These are phyloP conservation scores for Montifringilla adamsi DNA, from an alignment of 2,113 vertebrate genomes.

Conservation along the genomic window DNA sequence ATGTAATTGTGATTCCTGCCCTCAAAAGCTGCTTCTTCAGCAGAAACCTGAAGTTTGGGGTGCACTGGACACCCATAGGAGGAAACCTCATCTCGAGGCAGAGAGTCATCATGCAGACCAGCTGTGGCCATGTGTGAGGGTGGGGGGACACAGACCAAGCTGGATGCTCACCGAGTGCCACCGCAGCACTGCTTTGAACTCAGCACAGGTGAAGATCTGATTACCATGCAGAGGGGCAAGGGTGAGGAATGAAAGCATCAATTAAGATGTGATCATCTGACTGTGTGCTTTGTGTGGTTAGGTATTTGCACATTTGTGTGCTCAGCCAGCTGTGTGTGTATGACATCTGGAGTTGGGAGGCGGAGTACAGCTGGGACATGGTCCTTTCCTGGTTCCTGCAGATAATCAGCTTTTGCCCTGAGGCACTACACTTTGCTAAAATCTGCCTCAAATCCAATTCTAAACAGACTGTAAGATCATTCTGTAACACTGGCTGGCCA, in stretches of 20 bases:
- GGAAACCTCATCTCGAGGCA: accelerated
- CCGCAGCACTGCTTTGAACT: neutral
- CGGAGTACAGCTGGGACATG: neutral
- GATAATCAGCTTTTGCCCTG: slow-evolving; percentile 10
- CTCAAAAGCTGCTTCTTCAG: neutral
- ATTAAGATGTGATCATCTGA: neutral
- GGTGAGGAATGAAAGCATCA: neutral
- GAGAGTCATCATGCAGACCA: accelerated
- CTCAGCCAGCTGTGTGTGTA: slow-evolving; percentile 11
- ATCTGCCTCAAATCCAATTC: slow-evolving; percentile 38
- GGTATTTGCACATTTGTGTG: neutral
- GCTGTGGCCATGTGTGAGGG: neutral
- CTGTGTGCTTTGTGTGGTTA: neutral
- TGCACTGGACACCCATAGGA: neutral
- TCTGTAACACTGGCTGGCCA: neutral
- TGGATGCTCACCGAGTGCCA: neutral
- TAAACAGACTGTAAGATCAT: neutral
- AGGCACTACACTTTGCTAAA: slow-evolving; percentile 18
- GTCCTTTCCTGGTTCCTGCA: slow-evolving; percentile 4
- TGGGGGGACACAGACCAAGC: neutral
- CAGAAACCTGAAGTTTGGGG: neutral
- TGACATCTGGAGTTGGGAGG: slow-evolving; percentile 19
- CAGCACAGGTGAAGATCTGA: neutral
- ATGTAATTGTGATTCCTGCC: neutral
- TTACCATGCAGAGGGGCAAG: neutral